phyloP scores from a whole-genome alignment of 2,888 invertebrate species.

The Drosophila tanythrix region DNA sequence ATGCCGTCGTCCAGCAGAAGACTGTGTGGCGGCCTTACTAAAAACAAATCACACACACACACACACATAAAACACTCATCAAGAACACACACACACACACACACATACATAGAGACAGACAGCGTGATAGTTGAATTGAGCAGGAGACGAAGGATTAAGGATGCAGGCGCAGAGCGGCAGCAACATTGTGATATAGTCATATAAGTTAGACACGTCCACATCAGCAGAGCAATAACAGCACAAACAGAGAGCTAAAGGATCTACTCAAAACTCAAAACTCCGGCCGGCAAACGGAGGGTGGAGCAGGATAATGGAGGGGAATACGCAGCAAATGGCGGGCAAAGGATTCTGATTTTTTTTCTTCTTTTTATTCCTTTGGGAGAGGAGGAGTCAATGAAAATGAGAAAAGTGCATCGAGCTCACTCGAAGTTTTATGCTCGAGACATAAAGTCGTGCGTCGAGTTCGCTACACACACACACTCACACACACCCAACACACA shows the following conservation, averaged over 20 bases:
- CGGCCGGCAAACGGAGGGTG: conserved; percentile 68
- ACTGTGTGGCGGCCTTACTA: conserved; percentile 91
- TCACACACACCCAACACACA: conserved; percentile 16
- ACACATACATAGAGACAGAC: conserved; percentile 29
- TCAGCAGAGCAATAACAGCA: conserved; percentile 34
- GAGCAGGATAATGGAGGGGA: conserved; percentile 4
- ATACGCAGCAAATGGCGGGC: background rate
- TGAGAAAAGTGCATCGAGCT: conserved; percentile 62
- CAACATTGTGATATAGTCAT: conserved; percentile 83
- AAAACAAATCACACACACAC: background rate
- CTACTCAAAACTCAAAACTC: conserved; percentile 35
- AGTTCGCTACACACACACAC: conserved; percentile 64
- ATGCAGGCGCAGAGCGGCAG: conserved; percentile 70
- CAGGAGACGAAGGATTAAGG: conserved; percentile 29
- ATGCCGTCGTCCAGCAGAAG: conserved; percentile 87
- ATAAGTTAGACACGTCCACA: conserved; percentile 63
- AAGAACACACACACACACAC: conserved; percentile 1
- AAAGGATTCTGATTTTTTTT: background rate
- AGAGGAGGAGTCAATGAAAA: background rate
- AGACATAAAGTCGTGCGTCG: conserved; percentile 81
- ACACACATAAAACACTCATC: conserved; percentile 2
- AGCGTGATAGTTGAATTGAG: conserved; percentile 47
- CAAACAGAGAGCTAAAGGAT: background rate
- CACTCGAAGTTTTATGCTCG: conserved; percentile 82
- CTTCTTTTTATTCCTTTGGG: background rate